Evolutionary conservation across 2,797 vertebrate species (phyloP).

Genomic region (Prunella strophiata): DNA sequence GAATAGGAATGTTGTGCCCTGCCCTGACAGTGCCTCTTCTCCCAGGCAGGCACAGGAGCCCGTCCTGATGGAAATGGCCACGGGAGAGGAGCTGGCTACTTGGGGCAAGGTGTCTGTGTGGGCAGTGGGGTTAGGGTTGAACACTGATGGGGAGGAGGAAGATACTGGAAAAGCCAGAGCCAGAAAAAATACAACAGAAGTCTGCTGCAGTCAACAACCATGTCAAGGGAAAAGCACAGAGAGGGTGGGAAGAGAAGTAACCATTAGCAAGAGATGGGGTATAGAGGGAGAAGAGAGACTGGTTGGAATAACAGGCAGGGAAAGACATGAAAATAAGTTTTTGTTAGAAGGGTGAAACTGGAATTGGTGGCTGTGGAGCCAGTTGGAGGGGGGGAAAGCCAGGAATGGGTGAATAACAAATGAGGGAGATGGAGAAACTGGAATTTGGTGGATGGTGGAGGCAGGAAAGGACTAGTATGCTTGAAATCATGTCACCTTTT

Average conservation of each 20-base stretch:
- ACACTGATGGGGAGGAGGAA: not conserved
- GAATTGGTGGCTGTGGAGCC: not conserved
- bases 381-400: not conserved
- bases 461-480: rapidly evolving
- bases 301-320: not conserved
- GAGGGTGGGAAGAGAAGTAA: not conserved
- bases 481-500: not conserved
- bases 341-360: not conserved
- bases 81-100: not conserved
- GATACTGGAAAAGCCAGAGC: not conserved
- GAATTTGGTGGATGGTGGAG: not conserved
- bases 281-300: not conserved
- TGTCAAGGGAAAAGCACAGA: not conserved
- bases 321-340: not conserved
- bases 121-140: not conserved
- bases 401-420: not conserved
- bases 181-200: not conserved
- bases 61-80: not conserved
- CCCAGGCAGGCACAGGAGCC: not conserved
- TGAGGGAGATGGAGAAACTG: not conserved
- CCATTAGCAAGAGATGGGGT: not conserved
- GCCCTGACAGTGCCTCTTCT: not conserved
- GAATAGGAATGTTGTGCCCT: not conserved
- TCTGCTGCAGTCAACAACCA: not conserved
- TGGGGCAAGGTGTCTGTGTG: not conserved